phyloP scores from a whole-genome alignment of 2,113 vertebrate species.

The mouse (Mus musculus) region DNA sequence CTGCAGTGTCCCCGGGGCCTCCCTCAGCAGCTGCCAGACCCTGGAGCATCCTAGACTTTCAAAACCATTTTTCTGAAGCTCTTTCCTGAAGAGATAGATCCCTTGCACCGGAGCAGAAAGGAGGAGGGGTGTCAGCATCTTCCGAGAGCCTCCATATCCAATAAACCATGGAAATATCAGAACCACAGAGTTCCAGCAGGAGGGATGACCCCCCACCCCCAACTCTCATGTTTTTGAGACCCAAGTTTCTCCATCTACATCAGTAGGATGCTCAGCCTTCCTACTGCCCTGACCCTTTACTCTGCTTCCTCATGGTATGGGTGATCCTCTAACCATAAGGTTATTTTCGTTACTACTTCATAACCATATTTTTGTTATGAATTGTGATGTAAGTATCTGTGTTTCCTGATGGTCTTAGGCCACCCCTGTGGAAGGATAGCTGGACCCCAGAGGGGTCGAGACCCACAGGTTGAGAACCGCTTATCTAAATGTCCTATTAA shows the following conservation, averaged over 20 bases:
- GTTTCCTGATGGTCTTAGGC: background rate
- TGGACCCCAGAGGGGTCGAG: background rate
- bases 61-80: background rate
- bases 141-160: background rate
- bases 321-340: background rate
- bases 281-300: background rate
- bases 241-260: background rate
- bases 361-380: background rate
- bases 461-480: background rate
- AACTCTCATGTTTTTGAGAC: background rate
- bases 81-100: background rate
- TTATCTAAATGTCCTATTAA: background rate
- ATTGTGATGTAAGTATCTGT: too few relatives aligned
- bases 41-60: background rate
- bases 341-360: background rate
- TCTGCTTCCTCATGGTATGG: background rate
- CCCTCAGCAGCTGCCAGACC: background rate
- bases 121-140: background rate
- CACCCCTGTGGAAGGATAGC: background rate
- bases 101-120: background rate
- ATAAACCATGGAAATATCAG: background rate
- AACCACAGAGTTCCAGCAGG: background rate
- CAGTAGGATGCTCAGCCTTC: background rate
- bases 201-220: accelerated
- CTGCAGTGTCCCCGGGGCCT: background rate